Evolutionary conservation across 2,888 invertebrate species (phyloP), one percentile per base, ranked within the genome.

Genomic region (Pollenia amentaria): DNA sequence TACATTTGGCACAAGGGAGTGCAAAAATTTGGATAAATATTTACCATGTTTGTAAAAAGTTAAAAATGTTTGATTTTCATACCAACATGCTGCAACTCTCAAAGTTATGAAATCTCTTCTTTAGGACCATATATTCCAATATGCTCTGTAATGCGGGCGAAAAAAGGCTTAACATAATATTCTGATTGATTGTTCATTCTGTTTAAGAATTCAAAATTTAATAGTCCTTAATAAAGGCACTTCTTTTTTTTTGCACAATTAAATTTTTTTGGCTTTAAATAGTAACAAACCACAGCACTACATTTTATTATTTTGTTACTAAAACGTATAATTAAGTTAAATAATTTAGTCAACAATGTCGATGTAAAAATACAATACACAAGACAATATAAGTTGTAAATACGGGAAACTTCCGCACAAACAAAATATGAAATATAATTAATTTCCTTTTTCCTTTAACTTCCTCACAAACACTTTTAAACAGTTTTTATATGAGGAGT

Each of bases 381-480:
- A 79, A 60, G 53, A 72, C 18, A 65, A 18, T 62, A 53, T 44
- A 18, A n/a, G 29, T 72, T 55, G 53, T 48, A 18, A 21, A 21
- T 44, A 62, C 42, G 12, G 55, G n/a, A 55, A 44, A 79, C 84
- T 80, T 85, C 84, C 85, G 85, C 38, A 55, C 64, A 65, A 80
- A 55, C 55, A 65, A 81, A 65, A 67, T 81, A 81, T 60, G 70
- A 76, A 67, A 29, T 62, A 75, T 75, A 72, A 73, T 73, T 81
- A 77, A 78, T 82, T 81, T 78, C 73, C 81, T 75, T 81, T 72
- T 85, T 81, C 81, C 80, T 73, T 73, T 69, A 53, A 77, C 38
- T 78, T 55, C 46, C 70, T 76, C 60, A 53, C n/a, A 38, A 51
- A 51, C 44, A 48, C 21, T 4, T 29, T 29, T 6, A 29, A 12